Conservation (phyloP, 2,888 invertebrate genomes). For the Tetrapedia diversipes region DNA sequence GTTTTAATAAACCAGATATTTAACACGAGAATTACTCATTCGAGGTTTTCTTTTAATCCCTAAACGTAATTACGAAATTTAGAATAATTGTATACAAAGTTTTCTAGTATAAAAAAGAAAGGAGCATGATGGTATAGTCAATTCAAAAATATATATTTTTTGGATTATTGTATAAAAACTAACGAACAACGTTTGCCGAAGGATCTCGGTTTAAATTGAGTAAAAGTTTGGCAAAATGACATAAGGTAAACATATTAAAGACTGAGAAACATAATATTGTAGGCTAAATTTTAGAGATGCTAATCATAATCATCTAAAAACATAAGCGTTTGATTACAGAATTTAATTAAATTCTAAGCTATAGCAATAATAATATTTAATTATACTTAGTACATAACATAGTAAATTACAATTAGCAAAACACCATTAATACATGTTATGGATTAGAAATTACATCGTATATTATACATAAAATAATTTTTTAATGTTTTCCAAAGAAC, state of each 20-base stretch:
- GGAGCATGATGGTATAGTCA: conserved; percentile 59
- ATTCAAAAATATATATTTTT: conserved; percentile 45
- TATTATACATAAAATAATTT: neutral
- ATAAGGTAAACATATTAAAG: neutral
- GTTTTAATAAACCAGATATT: conserved; percentile 35
- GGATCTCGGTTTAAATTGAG: conserved; percentile 32
- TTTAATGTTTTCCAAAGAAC: neutral
- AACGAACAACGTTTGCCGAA: conserved; percentile 35
- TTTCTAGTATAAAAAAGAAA: conserved; percentile 41
- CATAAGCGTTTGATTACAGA: neutral
- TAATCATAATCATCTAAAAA: neutral
- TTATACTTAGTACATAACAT: neutral
- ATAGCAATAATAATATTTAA: neutral
- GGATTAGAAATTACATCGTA: neutral
- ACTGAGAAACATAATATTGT: neutral
- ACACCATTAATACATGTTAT: neutral
- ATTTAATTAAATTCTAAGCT: neutral
- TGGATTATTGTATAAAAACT: conserved; percentile 53
- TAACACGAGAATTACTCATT: conserved; percentile 56
- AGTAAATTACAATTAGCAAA: neutral
- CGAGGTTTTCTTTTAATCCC: conserved; percentile 48
- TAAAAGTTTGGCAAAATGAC: conserved; percentile 39
- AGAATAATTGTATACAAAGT: conserved; percentile 57
- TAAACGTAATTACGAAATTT: conserved; percentile 46
- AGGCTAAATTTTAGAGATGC: neutral